Base-by-base conservation (phyloP, 2,888 invertebrate genomes). In the Iselma pallidipennis region DNA sequence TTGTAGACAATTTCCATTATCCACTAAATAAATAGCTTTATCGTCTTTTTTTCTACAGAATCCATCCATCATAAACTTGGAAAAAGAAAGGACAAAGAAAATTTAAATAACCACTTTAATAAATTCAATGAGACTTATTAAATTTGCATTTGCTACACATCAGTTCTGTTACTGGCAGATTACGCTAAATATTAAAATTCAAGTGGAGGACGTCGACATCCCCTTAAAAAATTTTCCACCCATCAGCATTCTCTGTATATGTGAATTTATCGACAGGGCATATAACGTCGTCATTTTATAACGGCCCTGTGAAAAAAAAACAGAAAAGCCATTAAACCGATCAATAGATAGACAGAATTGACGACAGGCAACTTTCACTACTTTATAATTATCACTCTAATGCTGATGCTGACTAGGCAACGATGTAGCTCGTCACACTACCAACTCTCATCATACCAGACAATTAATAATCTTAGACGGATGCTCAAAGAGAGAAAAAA, bases 81-180 rank as follows among this genome's bases (percentile, higher is more conserved):
- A n/a, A n/a, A 16, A 37, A 37, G 5, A 16, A 16, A 16, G 9
- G 37, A 37, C 16, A 61, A 56, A 57, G 54, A 33, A 61, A 57
- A 57, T 61, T 57, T 57, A 57, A 54, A 57, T 61, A 49, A 45
- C 50, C 50, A 49, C 52, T 59, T 54, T 59, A 59, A 59, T 56
- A 59, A 56, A 63, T 63, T 63, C 59, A 63, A 56, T 63, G 63
- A 28, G 55, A 49, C 49, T 63, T 37, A 55, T 55, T 51, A 56
- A 63, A 63, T 63, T 63, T 63, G 63, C 63, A 63, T 63, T 53
- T 59, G 56, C 59, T 52, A 59, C 59, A 63, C 54, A 59, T 63
- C 56, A 59, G 56, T 63, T 37, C 57, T 63, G 56, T 52, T 16
- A 49, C 23, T 59, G 56, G 37, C 59, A 63, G 59, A 42, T 37